A percentile compares a stretch with the other conserved stretches of the same genome.
Evolutionary conservation across 2,113 vertebrate species (phyloP).

Genomic region (Limanda limanda): DNA sequence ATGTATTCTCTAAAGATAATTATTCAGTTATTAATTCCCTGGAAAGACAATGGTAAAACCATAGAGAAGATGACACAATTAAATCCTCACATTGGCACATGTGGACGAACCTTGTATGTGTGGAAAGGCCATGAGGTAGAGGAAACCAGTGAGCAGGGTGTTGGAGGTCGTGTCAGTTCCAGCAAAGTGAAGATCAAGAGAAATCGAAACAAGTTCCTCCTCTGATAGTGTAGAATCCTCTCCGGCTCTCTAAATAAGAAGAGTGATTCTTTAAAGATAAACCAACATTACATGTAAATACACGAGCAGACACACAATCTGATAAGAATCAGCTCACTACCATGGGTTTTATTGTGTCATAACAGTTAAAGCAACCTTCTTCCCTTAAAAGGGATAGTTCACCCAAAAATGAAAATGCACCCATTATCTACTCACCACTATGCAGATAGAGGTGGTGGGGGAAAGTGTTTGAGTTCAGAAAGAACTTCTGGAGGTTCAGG

Average conservation of each 20-base stretch:
- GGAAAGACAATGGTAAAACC: too few relatives aligned
- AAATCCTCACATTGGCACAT: background rate
- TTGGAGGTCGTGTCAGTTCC: slow-evolving; percentile 79
- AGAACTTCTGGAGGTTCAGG: too few relatives aligned
- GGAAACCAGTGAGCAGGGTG: slow-evolving; percentile 71
- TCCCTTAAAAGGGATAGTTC: too few relatives aligned
- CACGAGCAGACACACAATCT: background rate
- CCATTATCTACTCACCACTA: too few relatives aligned
- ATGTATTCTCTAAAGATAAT: too few relatives aligned
- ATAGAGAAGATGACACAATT: too few relatives aligned
- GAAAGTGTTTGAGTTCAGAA: too few relatives aligned
- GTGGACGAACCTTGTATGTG: slow-evolving; percentile 62
- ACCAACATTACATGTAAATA: background rate
- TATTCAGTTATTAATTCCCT: too few relatives aligned
- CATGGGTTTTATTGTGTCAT: too few relatives aligned
- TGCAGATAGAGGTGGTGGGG: too few relatives aligned
- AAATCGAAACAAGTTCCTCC: slow-evolving; percentile 18
- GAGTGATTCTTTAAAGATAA: background rate
- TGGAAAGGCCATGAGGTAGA: slow-evolving; percentile 60
- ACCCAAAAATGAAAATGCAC: too few relatives aligned
- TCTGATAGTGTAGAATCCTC: slow-evolving; percentile 61
- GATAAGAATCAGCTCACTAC: background rate
- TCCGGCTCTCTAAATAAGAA: slow-evolving; percentile 21
- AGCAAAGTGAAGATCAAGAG: slow-evolving; percentile 72
- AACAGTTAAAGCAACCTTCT: too few relatives aligned